Evolutionary conservation across 2,797 vertebrate species (phyloP).

Genomic region (Craterocephalus amniculus): DNA sequence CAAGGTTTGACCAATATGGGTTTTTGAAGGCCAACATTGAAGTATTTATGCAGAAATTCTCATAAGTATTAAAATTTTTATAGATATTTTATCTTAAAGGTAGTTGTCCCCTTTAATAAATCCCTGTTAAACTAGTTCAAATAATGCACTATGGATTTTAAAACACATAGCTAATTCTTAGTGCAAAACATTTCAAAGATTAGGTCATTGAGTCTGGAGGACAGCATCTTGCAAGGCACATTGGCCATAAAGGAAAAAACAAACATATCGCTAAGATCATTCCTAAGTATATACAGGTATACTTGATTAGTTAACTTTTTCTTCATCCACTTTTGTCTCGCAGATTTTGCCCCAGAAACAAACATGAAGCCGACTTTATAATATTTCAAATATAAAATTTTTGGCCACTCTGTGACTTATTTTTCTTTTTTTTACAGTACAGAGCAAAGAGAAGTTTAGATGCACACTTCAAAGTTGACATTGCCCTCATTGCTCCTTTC

Average conservation of each 20-base stretch:
- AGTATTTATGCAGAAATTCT: constrained; percentile 18
- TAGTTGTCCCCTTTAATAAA: constrained; percentile 1
- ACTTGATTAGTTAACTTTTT: too few relatives aligned
- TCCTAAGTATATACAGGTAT: too few relatives aligned
- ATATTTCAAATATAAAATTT: too few relatives aligned
- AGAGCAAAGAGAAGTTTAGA: background rate
- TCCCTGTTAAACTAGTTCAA: background rate
- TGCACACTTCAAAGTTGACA: too few relatives aligned
- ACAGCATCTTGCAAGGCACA: too few relatives aligned
- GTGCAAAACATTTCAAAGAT: background rate
- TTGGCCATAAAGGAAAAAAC: background rate
- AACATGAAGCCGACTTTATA: too few relatives aligned
- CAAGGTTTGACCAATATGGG: constrained; percentile 58
- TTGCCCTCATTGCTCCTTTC: too few relatives aligned
- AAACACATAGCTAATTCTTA: constrained; percentile 7
- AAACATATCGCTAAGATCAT: background rate
- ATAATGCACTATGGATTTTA: constrained; percentile 3
- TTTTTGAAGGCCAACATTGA: constrained; percentile 37
- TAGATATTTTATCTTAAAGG: constrained; percentile 21
- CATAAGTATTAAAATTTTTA: constrained; percentile 3
- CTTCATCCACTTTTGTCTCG: too few relatives aligned
- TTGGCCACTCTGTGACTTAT: background rate
- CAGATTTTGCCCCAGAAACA: too few relatives aligned
- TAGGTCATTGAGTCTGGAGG: background rate
- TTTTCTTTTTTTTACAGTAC: too few relatives aligned